Base-by-base conservation (phyloP, 2,113 vertebrate genomes). In the Nycticryphes semicollaris region DNA sequence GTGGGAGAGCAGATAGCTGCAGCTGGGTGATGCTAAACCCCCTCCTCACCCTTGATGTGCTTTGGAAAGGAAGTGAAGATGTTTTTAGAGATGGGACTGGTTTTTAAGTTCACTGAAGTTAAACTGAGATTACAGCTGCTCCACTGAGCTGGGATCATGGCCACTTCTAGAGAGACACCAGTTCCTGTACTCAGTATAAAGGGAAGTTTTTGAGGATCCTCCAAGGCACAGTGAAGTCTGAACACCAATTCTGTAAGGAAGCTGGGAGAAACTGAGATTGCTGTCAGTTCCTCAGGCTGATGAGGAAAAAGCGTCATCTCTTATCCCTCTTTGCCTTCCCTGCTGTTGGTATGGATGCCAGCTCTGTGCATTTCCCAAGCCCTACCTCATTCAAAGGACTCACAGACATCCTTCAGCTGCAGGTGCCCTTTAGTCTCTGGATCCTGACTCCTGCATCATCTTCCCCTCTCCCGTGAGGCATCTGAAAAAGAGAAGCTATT, bases 111-210 rank as follows among this genome's bases (percentile, higher is more conserved):
- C 17, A 15, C 35, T 5, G 0, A 18, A 39, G 53, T 75, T 43
- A 43, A 87, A 37, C 0, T 51, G 64, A 41, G 27, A 25, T 60
- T 28, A 11, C 33, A 48, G 43, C 47, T 80, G 45, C 48, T n/a
- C 22, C 1, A 2, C 53, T 0, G 2, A n/a, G 39, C 12, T 10
- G 1, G 22, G 62, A 50, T 37, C 1, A 0, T 12, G n/a, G 68
- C 39, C 30, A 3, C 45, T 27, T 79, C 10, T 41, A 37, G 62
- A 75, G 54, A 31, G 63, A 53, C 14, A 35, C 9, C 31, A 10
- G 7, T 78, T 76, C 69, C 41, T 84, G 14, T n/a, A 7, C 33
- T 59, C 13, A 3, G 39, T 24, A 5, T 19, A 10, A 83, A 89
- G 72, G 21, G 57, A 84, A 8, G 10, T 1, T n/a, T 75, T 14